A percentile compares a stretch with the other conserved stretches of the same genome.
Conservation (phyloP, 2,797 vertebrate species). For the Gymnodraco acuticeps region DNA sequence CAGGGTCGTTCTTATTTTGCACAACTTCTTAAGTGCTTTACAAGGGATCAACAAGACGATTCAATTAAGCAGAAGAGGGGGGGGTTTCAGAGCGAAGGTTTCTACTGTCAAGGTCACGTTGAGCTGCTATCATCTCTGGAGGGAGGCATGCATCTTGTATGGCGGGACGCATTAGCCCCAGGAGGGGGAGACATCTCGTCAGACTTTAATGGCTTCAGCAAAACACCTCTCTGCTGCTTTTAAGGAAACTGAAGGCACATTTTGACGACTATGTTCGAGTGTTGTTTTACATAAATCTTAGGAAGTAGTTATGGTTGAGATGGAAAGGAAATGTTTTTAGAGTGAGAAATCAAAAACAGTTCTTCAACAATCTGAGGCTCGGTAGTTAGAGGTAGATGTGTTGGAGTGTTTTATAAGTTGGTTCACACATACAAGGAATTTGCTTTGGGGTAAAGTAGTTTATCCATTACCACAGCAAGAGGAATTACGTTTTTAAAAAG, state of each 20-base stretch:
- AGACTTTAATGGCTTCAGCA: constrained; percentile 6
- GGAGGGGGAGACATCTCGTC: not conserved
- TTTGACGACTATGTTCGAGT: not conserved
- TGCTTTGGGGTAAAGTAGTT: too few relatives aligned
- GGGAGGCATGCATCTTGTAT: constrained; percentile 43
- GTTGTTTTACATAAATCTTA: not conserved
- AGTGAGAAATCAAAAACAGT: not conserved
- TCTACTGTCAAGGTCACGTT: constrained; percentile 56
- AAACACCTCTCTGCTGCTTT: constrained; percentile 7
- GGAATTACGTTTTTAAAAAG: too few relatives aligned
- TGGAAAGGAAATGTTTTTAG: constrained; percentile 1
- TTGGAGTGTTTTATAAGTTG: too few relatives aligned
- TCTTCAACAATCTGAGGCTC: constrained; percentile 26
- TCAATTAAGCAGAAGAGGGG: constrained; percentile 25
- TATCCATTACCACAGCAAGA: too few relatives aligned
- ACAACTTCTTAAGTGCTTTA: constrained; percentile 47
- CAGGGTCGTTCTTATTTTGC: constrained; percentile 29
- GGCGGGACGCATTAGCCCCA: not conserved
- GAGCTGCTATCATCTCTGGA: constrained; percentile 29
- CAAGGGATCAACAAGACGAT: constrained; percentile 26
- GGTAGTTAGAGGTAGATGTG: too few relatives aligned
- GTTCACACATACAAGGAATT: too few relatives aligned
- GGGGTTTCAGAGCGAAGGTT: not conserved
- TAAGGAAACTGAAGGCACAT: not conserved
- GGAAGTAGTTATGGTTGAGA: not conserved